Conservation (phyloP, 2,888 invertebrate species). For the Auanema sp. region DNA sequence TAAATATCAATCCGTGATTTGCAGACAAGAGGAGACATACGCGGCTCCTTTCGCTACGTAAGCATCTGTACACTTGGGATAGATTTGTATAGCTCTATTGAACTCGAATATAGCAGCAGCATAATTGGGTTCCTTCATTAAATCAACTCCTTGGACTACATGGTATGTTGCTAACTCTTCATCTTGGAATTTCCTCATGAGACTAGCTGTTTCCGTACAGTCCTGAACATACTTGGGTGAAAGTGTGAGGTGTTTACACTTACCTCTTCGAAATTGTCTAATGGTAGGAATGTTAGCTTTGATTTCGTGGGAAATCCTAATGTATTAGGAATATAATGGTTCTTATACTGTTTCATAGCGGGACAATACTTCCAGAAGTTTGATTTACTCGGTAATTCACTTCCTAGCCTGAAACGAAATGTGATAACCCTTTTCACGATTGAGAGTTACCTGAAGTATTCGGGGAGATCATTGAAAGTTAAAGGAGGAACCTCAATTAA, state of each 20-base stretch:
- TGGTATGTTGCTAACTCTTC: constrained; percentile 5
- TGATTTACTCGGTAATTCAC: not conserved
- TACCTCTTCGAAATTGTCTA: constrained; percentile 1
- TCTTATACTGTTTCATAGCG: not conserved
- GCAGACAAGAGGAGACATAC: constrained; percentile 63
- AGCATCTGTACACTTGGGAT: constrained; percentile 87
- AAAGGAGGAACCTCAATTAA: constrained; percentile 11
- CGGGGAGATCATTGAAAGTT: not conserved
- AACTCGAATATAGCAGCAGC: constrained; percentile 68
- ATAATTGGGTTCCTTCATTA: constrained; percentile 10
- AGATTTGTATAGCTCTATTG: constrained; percentile 87
- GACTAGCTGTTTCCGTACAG: constrained; percentile 8
- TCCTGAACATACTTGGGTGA: constrained; percentile 6
- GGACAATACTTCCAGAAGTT: not conserved
- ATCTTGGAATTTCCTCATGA: constrained; percentile 18
- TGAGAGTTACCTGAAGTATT: constrained; percentile 6
- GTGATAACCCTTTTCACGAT: not conserved
- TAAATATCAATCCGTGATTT: constrained; percentile 26
- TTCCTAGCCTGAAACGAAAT: not conserved
- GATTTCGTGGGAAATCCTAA: constrained; percentile 13
- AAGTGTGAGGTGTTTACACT: not conserved
- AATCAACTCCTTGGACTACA: constrained; percentile 8
- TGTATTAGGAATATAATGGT: constrained; percentile 9
- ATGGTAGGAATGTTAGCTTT: not conserved
- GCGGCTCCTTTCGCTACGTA: constrained; percentile 86